These are phyloP conservation scores for Drosophila mulleri DNA, from an alignment of 2,888 invertebrate species.

Conservation along the genomic window DNA sequence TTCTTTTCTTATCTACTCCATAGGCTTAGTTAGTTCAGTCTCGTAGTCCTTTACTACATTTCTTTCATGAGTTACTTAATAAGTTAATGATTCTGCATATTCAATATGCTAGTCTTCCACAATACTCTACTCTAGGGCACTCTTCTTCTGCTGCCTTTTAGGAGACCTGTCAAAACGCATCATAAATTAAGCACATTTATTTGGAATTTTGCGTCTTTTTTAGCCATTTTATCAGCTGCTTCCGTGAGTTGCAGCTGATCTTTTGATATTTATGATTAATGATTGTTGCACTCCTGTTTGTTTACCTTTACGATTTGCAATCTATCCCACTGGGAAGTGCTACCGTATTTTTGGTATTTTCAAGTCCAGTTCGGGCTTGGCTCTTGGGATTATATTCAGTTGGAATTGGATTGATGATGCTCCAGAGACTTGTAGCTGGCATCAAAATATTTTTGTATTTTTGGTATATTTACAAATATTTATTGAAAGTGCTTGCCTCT, in stretches of 20 bases:
- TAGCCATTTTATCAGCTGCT: constrained; percentile 58
- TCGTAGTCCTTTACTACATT: background rate
- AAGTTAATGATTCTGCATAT: background rate
- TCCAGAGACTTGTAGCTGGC: constrained; percentile 53
- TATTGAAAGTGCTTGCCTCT: constrained; percentile 1
- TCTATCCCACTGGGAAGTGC: constrained; percentile 62
- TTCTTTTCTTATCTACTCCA: too few relatives aligned
- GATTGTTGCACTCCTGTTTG: constrained; percentile 22
- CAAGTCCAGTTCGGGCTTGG: background rate
- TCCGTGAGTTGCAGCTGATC: constrained; percentile 44
- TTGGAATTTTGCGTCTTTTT: constrained; percentile 14
- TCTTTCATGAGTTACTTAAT: background rate
- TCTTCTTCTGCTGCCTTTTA: background rate
- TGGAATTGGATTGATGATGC: constrained; percentile 65
- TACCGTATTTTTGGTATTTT: constrained; percentile 52
- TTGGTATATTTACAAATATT: constrained; percentile 25
- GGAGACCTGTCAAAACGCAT: constrained; percentile 69
- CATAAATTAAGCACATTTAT: constrained; percentile 63
- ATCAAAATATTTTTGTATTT: constrained; percentile 80
- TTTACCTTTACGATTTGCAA: constrained; percentile 21
- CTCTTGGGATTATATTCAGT: constrained; percentile 2
- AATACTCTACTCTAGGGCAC: background rate
- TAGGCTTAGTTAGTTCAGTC: background rate
- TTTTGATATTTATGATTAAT: constrained; percentile 53
- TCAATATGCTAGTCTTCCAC: background rate